A percentile compares a stretch with the other conserved stretches of the same genome.
These are phyloP conservation scores for Liodrosophila aerea DNA, from an alignment of 2,888 invertebrate genomes.

Conservation along the genomic window DNA sequence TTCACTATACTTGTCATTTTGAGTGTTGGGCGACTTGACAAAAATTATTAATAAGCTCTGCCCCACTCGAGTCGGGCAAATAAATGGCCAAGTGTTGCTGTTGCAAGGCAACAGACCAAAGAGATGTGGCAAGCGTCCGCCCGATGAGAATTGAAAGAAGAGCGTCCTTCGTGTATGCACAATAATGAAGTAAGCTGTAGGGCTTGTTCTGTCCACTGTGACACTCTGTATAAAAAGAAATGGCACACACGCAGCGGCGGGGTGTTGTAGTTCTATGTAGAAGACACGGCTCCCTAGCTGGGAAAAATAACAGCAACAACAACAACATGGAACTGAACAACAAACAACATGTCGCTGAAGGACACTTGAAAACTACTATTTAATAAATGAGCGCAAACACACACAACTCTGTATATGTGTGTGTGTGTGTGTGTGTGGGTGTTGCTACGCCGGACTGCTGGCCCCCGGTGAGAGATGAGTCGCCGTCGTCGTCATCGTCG, in stretches of 20 bases:
- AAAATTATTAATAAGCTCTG: slow-evolving; percentile 71
- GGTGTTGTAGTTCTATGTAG: slow-evolving; percentile 21
- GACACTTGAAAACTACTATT: slow-evolving; percentile 80
- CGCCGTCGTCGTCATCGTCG: slow-evolving; percentile 28
- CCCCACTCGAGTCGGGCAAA: slow-evolving; percentile 48
- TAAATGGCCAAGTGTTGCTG: slow-evolving; percentile 56
- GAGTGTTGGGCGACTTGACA: slow-evolving; percentile 50
- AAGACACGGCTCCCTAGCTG: slow-evolving; percentile 41
- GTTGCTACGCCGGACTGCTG: slow-evolving; percentile 34
- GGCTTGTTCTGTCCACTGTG: slow-evolving; percentile 47
- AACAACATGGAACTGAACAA: slow-evolving; percentile 58
- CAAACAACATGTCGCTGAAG: slow-evolving; percentile 76
- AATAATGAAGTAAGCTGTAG: slow-evolving; percentile 67
- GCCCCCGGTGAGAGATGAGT: slow-evolving; percentile 52
- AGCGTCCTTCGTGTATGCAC: slow-evolving; percentile 63
- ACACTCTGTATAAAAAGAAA: slow-evolving; percentile 48
- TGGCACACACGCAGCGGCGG: slow-evolving; percentile 54
- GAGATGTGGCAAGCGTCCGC: not conserved
- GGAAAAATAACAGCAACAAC: slow-evolving; percentile 37
- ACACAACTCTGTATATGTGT: slow-evolving; percentile 30
- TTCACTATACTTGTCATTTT: slow-evolving; percentile 34
- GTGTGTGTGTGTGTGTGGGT: slow-evolving; percentile 29
- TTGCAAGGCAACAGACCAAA: slow-evolving; percentile 7
- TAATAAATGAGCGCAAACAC: slow-evolving; percentile 78
- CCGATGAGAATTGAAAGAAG: not conserved